Evolutionary conservation across 2,888 invertebrate species (phyloP), one percentile per base, ranked within the genome.

Genomic region (Lapara coniferarum): DNA sequence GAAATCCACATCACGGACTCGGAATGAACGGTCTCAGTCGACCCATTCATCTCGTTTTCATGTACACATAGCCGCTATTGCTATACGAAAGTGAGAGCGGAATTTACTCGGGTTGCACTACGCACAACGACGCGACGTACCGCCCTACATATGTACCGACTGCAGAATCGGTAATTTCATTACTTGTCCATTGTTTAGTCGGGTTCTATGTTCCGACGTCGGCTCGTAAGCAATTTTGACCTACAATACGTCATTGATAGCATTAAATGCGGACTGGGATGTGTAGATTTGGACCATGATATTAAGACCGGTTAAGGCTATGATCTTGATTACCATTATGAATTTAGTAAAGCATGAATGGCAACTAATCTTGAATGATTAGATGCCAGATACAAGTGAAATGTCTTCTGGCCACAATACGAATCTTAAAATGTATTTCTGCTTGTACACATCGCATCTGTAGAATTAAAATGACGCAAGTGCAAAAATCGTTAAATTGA

Each of bases 41-140:
- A 81, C 86, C 90, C 92, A 93, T 93, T 93, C 93, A 93, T 92
- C 92, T 93, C 92, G 91, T 92, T 93, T 92, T 90, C 91, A 90
- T 92, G 90, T 91, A 90, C 89, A 88, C 85, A 87, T 84, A 85
- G 79, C 81, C 82, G 88, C 89, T 91, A 87, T 90, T 90, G 89
- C 91, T 86, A 89, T 90, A 85, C 89, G 93, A 93, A 93, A 92
- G 93, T 89, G 93, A 93, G 91, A 93, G 93, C 89, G 88, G 87
- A 91, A 89, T 92, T 91, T 88, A 87, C 91, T 89, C 89, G 83
- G 86, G 78, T 85, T 87, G 87, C 89, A 90, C 87, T 88, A 90
- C 88, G 88, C 89, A 90, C 84, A 78, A 76, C 82, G 75, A 78
- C 83, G 83, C 76, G 77, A 77, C 74, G 78, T 49, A 49, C 68